Percentiles rank a stretch among this genome's conserved stretches.
phyloP scores from a whole-genome alignment of 2,888 invertebrate species.

The Sphinx pinastri region DNA sequence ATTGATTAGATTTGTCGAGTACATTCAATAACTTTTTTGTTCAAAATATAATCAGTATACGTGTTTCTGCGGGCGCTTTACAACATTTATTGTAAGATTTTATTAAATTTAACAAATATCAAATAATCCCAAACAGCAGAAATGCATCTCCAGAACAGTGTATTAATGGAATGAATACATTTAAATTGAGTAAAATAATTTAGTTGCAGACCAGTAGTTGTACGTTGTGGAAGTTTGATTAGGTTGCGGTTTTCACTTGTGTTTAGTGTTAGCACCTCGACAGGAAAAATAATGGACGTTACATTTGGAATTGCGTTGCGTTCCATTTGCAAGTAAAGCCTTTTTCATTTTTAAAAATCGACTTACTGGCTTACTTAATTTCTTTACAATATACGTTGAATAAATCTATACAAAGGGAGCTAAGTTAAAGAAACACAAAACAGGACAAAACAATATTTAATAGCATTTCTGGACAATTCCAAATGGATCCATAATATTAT shows the following conservation, averaged over 20 bases:
- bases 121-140: not conserved
- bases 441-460: too few species aligned
- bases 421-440: too few species aligned
- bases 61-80: too few species aligned
- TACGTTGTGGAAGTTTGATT: conserved; percentile 23
- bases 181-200: conserved; percentile 24
- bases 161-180: conserved; percentile 20
- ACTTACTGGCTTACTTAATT: too few species aligned
- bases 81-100: not conserved
- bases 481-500: too few species aligned
- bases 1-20: too few species aligned
- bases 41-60: too few species aligned
- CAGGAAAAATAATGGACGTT: not conserved
- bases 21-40: too few species aligned
- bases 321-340: not conserved
- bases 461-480: too few species aligned
- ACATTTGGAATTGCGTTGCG: not conserved
- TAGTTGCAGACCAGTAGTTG: conserved; percentile 15
- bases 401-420: too few species aligned
- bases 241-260: conserved; percentile 17
- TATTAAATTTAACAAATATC: not conserved
- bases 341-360: too few species aligned
- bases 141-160: not conserved
- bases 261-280: conserved; percentile 5
- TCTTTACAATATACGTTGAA: too few species aligned